Base-by-base conservation (phyloP, 2,888 invertebrate genomes). In the Neoscelio sp. region DNA sequence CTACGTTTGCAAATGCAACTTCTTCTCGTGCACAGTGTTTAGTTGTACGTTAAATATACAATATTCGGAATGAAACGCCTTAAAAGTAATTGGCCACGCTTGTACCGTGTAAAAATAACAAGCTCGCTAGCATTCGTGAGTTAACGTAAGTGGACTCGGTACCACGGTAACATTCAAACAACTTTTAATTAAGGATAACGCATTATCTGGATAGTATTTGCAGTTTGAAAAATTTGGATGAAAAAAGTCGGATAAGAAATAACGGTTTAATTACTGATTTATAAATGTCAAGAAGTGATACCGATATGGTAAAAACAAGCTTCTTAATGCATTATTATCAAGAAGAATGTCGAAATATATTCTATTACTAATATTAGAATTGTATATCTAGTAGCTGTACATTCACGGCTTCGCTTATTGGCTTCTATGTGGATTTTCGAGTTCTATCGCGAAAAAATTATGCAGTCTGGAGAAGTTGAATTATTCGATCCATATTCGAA, bases 41-140 rank as follows among this genome's bases (percentile, higher is more conserved):
- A 54, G 20, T n/a, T 8, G 35, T 38, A 54, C n/a, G 20, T 17
- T 35, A 38, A 54, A 54, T 54, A 17, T 50, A 33, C 10, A 30
- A 50, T 30, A 18, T 50, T 50, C 30, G 17, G 30, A 28, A 48
- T 48, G 30, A 28, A 48, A 48, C 8, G 15, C 26, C 28, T 48
- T 48, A 15, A 48, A 48, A 28, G 28, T 48, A 48, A 48, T 48
- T 28, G 30, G 15, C 12, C 48, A 23, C 44, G 12, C 20, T 23
- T 23, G 18, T 42, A 42, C 17, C 18, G 12, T n/a, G 46, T 15
- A 10, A 46, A 46, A 46, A 46, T 44, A 20, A 44, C 18, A 18
- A 18, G 42, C 20, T 23, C 23, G 6, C 12, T 17, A 26, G 20
- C 12, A 46, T 46, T 46, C 46, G 26, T 46, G 20, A 44, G 2